Conservation (phyloP, 2,888 invertebrate species). For the Gastrophysa polygoni region DNA sequence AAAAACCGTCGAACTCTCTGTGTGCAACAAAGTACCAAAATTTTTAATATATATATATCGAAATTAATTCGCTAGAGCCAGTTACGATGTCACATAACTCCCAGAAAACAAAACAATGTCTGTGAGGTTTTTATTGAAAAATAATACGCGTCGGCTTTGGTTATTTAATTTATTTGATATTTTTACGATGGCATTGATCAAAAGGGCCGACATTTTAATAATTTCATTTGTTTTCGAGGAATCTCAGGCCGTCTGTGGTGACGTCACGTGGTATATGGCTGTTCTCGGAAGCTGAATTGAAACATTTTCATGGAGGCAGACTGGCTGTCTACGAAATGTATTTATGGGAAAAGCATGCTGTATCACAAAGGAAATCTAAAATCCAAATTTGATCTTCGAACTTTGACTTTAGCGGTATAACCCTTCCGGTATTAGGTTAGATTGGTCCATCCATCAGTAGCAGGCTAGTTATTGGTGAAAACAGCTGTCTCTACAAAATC, state of each 20-base stretch:
- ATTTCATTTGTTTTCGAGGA: conserved; percentile 48
- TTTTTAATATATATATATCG: conserved; percentile 27
- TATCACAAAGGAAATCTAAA: no score
- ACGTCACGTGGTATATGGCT: conserved; percentile 15
- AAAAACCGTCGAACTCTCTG: conserved; percentile 8
- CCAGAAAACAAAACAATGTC: conserved; percentile 33
- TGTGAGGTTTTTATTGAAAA: conserved; percentile 41
- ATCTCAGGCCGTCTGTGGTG: conserved; percentile 20
- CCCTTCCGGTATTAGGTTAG: no score
- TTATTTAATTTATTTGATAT: conserved; percentile 46
- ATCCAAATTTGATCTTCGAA: no score
- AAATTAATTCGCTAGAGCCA: conserved; percentile 30
- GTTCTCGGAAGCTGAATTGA: conserved; percentile 15
- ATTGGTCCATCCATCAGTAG: no score
- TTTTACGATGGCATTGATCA: conserved; percentile 49
- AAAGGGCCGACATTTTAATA: conserved; percentile 49
- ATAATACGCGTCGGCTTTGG: conserved; percentile 34
- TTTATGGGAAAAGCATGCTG: neutral
- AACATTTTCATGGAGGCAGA: neutral
- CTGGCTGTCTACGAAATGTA: neutral
- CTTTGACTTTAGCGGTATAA: no score
- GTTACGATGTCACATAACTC: conserved; percentile 42
- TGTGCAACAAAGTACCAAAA: conserved; percentile 34
- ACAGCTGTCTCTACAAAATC: no score
- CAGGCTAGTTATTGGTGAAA: no score